Conservation (phyloP, 2,888 invertebrate species). For the Glaucopsyche alexis region DNA sequence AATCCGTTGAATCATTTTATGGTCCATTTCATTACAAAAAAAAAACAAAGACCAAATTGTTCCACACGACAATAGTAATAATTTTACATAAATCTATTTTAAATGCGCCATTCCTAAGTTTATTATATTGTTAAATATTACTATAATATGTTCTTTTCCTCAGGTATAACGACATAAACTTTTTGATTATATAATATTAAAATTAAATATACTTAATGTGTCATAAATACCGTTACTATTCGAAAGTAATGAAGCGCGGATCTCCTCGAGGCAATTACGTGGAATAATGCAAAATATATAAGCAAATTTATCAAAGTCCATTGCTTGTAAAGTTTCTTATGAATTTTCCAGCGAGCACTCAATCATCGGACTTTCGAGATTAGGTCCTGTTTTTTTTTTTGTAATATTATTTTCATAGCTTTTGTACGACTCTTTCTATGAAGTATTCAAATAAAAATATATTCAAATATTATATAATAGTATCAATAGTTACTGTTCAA, state of each 20-base stretch:
- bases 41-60: no score
- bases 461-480: no score
- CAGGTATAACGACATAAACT: no score
- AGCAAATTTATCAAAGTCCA: background rate
- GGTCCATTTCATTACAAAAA: no score
- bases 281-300: background rate
- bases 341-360: background rate
- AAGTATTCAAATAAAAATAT: background rate
- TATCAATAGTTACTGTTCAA: no score
- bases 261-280: background rate
- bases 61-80: no score
- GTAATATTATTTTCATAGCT: background rate
- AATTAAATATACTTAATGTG: background rate
- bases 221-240: background rate
- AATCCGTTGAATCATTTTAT: no score
- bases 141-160: no score
- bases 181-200: no score
- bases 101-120: no score
- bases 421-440: background rate
- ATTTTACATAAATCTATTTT: no score
- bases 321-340: background rate
- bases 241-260: background rate
- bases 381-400: background rate
- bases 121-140: no score
- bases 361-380: background rate